phyloP scores from a whole-genome alignment of 2,888 invertebrate species.

The Cheilosia vernalis region DNA sequence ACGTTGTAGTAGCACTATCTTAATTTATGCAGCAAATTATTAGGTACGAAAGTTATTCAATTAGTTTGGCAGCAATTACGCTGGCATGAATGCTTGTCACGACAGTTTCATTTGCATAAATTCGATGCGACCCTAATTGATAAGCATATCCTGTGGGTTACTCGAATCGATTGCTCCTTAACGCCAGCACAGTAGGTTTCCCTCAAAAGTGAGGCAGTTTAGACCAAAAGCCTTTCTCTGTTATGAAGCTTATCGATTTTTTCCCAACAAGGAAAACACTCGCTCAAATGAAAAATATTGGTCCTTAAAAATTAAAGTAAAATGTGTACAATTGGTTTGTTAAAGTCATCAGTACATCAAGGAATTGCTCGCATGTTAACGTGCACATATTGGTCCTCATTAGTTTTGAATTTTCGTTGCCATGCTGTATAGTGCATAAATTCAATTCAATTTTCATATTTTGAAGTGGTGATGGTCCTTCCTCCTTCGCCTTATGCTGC shows the following conservation, averaged over 20 bases:
- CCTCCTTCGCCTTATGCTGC: no score
- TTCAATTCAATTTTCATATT: no score
- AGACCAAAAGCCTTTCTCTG: conserved; percentile 1
- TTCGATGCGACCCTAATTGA: conserved; percentile 46
- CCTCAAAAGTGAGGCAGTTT: neutral
- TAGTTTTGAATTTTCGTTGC: no score
- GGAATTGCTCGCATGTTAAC: no score
- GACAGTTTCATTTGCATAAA: conserved; percentile 48
- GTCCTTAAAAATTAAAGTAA: no score
- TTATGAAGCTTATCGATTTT: neutral
- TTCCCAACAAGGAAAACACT: neutral
- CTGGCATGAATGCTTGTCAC: conserved; percentile 51
- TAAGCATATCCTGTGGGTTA: conserved; percentile 26
- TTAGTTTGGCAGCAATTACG: conserved; percentile 47
- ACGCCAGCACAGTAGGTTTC: neutral
- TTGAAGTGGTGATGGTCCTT: no score
- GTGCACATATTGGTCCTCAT: no score
- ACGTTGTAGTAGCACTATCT: conserved; percentile 7
- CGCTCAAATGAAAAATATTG: neutral
- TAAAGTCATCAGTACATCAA: no score
- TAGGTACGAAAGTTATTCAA: conserved; percentile 54
- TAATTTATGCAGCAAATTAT: conserved; percentile 55
- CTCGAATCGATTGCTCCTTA: conserved; percentile 6
- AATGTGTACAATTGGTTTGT: no score
- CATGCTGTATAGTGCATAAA: no score